A percentile compares a stretch with the other conserved stretches of the same genome.
Evolutionary conservation across 1,140 invertebrate genomes (phyloP).

Genomic region (Diuraphis noxia): DNA sequence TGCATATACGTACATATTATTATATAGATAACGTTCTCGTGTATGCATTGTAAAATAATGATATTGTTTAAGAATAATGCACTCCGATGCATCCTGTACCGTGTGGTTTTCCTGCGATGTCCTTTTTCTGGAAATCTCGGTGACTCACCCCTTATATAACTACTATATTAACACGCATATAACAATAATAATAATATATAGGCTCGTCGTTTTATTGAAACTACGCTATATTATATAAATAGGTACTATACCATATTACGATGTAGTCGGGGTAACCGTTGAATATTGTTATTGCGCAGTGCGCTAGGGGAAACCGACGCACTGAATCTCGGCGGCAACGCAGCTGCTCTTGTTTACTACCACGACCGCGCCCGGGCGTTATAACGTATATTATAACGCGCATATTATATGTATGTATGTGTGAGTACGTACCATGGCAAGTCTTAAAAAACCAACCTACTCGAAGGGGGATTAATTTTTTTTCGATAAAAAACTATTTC

Average conservation of each 20-base stretch:
- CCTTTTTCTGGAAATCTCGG: background rate
- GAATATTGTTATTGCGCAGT: constrained; percentile 5
- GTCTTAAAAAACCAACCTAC: constrained; percentile 29
- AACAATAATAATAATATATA: background rate
- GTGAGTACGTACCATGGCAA: background rate
- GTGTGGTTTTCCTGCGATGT: background rate
- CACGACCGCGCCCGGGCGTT: background rate
- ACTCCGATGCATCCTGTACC: background rate
- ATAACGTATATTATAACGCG: background rate
- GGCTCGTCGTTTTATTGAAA: background rate
- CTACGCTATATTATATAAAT: background rate
- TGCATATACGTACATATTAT: background rate
- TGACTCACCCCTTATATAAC: background rate
- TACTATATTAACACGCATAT: background rate
- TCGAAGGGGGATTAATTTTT: constrained; percentile 16
- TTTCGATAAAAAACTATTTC: constrained; percentile 33
- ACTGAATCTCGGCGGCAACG: constrained; percentile 28
- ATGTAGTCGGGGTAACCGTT: background rate
- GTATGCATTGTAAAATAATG: background rate
- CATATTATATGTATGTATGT: background rate
- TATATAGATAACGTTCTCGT: background rate
- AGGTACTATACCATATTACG: background rate
- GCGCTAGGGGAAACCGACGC: background rate
- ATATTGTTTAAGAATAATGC: background rate
- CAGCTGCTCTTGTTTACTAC: constrained; percentile 41